These are phyloP conservation scores for Brachypodius melanocephalos DNA, from an alignment of 2,113 vertebrate genomes.

Conservation along the genomic window DNA sequence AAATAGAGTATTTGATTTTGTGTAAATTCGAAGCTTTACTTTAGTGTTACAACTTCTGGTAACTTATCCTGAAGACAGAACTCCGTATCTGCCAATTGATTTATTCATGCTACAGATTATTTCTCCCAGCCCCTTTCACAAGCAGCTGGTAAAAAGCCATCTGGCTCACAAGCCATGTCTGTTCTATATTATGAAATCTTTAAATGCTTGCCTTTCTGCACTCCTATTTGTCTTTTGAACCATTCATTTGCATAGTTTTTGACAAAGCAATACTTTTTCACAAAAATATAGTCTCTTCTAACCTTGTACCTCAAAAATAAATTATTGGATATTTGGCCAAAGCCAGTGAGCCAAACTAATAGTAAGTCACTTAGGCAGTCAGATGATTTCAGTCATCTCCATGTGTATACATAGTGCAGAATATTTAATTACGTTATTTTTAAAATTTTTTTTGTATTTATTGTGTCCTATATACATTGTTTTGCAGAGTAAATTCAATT, in stretches of 20 bases:
- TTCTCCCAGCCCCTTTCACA: neutral
- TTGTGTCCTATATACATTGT: neutral
- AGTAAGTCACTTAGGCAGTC: neutral
- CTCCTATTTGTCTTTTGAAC: neutral
- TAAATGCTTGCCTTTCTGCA: neutral
- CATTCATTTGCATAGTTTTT: neutral
- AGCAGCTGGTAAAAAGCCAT: neutral
- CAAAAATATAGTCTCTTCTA: neutral
- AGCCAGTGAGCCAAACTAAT: neutral
- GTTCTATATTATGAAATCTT: neutral
- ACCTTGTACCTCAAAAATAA: neutral
- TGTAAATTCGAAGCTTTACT: neutral
- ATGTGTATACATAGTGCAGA: neutral
- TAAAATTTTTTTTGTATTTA: neutral
- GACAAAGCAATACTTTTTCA: neutral
- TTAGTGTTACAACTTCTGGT: neutral
- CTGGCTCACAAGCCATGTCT: neutral
- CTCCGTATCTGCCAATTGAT: neutral
- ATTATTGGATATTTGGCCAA: neutral
- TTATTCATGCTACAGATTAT: neutral
- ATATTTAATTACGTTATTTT: neutral
- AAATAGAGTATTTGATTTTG: neutral
- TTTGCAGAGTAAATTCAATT: conserved; percentile 6
- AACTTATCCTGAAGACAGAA: neutral
- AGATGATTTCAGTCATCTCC: neutral